Percentiles rank a stretch among this genome's conserved stretches.
Conservation (phyloP, 2,797 vertebrate species). For the Sebastes taczanowskii region DNA sequence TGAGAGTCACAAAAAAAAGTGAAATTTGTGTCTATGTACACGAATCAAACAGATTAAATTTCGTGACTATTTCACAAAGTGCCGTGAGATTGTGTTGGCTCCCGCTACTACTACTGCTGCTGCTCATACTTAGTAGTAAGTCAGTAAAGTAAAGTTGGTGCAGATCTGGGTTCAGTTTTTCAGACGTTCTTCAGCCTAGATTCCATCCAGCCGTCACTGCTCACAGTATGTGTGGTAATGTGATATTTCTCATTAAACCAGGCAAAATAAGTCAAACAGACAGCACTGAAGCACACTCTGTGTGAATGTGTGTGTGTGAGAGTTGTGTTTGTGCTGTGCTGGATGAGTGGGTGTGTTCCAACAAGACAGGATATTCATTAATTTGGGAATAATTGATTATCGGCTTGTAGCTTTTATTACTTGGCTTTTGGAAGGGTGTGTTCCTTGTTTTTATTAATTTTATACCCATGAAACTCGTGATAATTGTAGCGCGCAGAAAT, state of each 20-base stretch:
- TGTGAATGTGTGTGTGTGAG: slow-evolving; percentile 2
- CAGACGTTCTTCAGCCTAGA: slow-evolving; percentile 15
- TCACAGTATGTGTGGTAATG: slow-evolving; percentile 31
- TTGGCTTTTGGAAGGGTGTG: slow-evolving; percentile 2
- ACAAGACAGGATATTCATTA: slow-evolving; percentile 68
- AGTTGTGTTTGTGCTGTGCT: slow-evolving; percentile 28
- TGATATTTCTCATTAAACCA: slow-evolving; percentile 56
- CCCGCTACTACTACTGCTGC: neutral
- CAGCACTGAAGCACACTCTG: slow-evolving; percentile 28
- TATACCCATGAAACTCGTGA: neutral
- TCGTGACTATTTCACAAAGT: too few relatives aligned
- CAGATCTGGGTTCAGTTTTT: slow-evolving; percentile 20
- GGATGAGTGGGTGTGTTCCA: slow-evolving; percentile 59
- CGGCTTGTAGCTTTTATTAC: slow-evolving; percentile 53
- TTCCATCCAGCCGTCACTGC: slow-evolving; percentile 18
- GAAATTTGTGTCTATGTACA: too few relatives aligned
- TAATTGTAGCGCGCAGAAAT: neutral
- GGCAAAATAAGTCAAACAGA: slow-evolving; percentile 57
- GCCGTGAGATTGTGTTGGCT: too few relatives aligned
- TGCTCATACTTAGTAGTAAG: neutral
- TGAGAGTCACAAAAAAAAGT: too few relatives aligned
- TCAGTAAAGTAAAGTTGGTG: neutral
- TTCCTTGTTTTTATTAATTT: neutral
- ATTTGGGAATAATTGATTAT: slow-evolving; percentile 75
- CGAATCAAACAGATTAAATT: too few relatives aligned